phyloP scores from a whole-genome alignment of 2,797 vertebrate species.

The Dryobates pubescens region DNA sequence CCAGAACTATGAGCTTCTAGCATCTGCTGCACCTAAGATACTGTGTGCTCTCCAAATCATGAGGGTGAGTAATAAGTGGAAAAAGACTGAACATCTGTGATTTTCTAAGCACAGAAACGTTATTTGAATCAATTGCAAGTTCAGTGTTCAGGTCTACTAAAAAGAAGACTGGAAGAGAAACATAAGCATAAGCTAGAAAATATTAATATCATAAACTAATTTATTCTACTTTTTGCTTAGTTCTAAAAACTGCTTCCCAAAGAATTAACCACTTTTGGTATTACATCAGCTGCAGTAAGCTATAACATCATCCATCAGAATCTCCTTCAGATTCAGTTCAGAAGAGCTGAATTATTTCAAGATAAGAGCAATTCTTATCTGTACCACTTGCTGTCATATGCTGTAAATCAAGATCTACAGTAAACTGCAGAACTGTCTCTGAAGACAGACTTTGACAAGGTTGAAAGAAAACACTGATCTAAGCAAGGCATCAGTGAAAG shows the following conservation, averaged over 20 bases:
- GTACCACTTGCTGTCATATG: neutral
- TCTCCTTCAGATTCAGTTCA: neutral
- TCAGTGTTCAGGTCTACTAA: neutral
- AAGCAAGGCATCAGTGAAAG: neutral
- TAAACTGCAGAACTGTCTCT: neutral
- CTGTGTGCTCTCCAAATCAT: neutral
- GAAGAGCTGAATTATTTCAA: slow-evolving; percentile 18
- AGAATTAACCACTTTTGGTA: neutral
- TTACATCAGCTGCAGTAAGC: neutral
- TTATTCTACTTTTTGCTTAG: neutral
- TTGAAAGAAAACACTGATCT: neutral
- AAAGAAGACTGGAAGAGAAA: neutral
- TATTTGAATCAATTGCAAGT: neutral
- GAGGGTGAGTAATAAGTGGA: neutral
- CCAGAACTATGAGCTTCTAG: neutral
- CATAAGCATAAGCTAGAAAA: neutral
- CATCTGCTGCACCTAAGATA: neutral
- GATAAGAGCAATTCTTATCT: neutral
- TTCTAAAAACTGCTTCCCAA: neutral
- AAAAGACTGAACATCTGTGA: neutral
- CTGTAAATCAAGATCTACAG: neutral
- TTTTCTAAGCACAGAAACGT: neutral
- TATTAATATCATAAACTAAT: neutral
- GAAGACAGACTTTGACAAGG: neutral
- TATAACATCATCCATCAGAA: neutral